phyloP scores from a whole-genome alignment of 2,888 invertebrate genomes.

The Ormyrus nitidulus region DNA sequence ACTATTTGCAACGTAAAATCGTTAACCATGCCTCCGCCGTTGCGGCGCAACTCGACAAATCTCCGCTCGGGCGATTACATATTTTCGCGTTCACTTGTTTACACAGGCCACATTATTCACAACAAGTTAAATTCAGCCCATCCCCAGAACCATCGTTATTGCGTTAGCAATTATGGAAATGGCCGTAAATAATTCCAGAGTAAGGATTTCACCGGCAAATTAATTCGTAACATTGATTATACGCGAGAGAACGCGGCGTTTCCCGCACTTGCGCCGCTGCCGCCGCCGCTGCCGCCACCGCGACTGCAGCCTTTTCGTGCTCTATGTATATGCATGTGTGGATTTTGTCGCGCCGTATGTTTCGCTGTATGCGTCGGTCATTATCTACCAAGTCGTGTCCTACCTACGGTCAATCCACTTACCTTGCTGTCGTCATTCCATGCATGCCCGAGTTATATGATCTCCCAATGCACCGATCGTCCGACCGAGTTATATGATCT shows the following conservation, averaged over 20 bases:
- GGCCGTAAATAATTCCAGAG: constrained; percentile 51
- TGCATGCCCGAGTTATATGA: no score
- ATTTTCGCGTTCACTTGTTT: constrained; percentile 47
- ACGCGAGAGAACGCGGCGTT: not conserved
- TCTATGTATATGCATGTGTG: not conserved
- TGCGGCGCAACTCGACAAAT: constrained; percentile 19
- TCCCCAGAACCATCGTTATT: constrained; percentile 42
- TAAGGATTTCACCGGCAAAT: constrained; percentile 52
- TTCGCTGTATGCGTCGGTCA: constrained; percentile 42
- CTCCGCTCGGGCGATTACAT: constrained; percentile 36
- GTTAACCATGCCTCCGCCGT: not conserved
- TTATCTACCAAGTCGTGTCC: constrained; percentile 36
- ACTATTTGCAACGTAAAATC: constrained; percentile 21
- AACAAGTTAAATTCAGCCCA: constrained; percentile 37
- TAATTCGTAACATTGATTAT: constrained; percentile 49
- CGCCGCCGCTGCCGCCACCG: constrained; percentile 50
- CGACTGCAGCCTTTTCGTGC: not conserved
- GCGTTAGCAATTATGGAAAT: constrained; percentile 52
- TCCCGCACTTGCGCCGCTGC: constrained; percentile 31
- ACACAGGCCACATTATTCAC: constrained; percentile 48
- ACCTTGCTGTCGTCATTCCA: no score
- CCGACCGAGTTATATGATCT: no score
- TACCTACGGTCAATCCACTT: no score
- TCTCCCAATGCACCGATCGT: no score
- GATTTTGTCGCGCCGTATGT: constrained; percentile 55